Conservation (phyloP, 2,797 vertebrate genomes). For the Helicolenus hilgendorfi region DNA sequence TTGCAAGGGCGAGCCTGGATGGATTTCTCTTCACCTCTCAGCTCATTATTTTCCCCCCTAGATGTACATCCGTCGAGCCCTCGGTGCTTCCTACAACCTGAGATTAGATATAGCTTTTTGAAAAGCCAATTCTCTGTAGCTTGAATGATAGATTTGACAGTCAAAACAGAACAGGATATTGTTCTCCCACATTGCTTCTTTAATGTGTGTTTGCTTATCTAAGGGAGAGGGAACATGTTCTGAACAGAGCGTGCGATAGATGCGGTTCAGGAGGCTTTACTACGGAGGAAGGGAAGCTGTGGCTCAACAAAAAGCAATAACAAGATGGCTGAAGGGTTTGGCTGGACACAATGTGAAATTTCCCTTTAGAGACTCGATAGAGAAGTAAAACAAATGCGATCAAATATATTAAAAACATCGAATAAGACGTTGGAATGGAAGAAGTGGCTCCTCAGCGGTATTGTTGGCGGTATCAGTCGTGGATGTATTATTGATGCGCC, state of each 20-base stretch:
- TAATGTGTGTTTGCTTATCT: conserved; percentile 57
- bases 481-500: conserved; percentile 73
- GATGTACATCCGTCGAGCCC: neutral
- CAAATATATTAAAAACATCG: neutral
- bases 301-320: conserved; percentile 43
- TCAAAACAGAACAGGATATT: conserved; percentile 58
- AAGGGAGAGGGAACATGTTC: conserved; percentile 14
- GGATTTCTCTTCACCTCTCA: conserved; percentile 18
- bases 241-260: conserved; percentile 19
- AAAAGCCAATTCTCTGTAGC: conserved; percentile 10
- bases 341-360: conserved; percentile 42
- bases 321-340: conserved; percentile 8
- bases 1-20: neutral
- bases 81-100: neutral
- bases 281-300: conserved; percentile 1
- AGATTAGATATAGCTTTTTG: neutral
- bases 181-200: conserved; percentile 31
- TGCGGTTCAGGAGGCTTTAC: conserved; percentile 18
- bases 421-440: neutral
- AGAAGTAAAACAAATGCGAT: neutral
- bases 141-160: conserved; percentile 40
- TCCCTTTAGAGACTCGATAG: neutral
- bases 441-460: conserved; percentile 4
- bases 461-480: conserved; percentile 46
- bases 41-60: conserved; percentile 39